These are phyloP conservation scores for Callosobruchus maculatus DNA, from an alignment of 2,888 invertebrate species.

Conservation along the genomic window DNA sequence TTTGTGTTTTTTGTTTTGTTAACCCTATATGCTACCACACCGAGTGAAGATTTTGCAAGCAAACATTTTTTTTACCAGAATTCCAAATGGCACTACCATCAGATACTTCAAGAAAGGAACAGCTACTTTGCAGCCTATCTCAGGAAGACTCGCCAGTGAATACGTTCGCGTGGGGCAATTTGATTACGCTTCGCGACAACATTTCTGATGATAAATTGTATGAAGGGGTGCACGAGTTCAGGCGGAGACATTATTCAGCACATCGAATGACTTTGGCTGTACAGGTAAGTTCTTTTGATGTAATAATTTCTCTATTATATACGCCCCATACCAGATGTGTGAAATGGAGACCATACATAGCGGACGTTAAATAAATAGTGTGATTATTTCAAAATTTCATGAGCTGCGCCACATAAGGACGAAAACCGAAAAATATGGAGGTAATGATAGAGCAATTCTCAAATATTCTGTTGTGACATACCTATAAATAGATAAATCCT, in stretches of 20 bases:
- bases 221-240: constrained; percentile 67
- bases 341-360: no score
- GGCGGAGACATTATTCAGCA: constrained; percentile 76
- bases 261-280: constrained; percentile 85
- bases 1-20: no score
- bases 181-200: constrained; percentile 65
- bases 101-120: constrained; percentile 72
- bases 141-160: constrained; percentile 67
- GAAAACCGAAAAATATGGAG: no score
- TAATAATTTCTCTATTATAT: no score
- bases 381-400: no score
- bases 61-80: constrained; percentile 52
- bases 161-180: constrained; percentile 85
- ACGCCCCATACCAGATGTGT: no score
- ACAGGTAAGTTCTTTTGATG: constrained; percentile 53
- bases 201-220: constrained; percentile 67
- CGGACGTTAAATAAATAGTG: no score
- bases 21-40: no score
- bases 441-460: no score
- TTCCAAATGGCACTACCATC: constrained; percentile 77
- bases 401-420: no score
- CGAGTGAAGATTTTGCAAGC: neutral
- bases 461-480: no score
- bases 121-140: constrained; percentile 68
- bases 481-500: no score